Evolutionary conservation across 2,113 vertebrate species (phyloP), one percentile per base, ranked within the genome.

Genomic region (Mustelus asterias): DNA sequence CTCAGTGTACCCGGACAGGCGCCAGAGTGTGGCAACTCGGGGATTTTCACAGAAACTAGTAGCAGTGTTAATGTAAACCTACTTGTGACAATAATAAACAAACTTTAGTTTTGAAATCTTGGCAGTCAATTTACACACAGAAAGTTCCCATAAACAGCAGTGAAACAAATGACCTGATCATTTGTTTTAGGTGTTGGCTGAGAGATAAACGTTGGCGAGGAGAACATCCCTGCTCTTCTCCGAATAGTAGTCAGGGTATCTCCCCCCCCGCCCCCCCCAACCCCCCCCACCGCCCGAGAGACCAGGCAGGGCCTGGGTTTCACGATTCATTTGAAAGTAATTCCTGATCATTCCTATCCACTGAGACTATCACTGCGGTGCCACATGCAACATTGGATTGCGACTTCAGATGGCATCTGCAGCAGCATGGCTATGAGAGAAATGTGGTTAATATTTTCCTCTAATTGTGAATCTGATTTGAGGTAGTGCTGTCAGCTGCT

Each of bases 381-480:
- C 29, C 54, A 90, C 89, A 93, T 93, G 9, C 60, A 93, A 93
- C 60, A 93, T 20, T 37, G 60, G 18, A 37, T 65, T 63, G 89
- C 22, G 89, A 93, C 89, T 93, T 93, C 89, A 60, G 33, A 93
- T 93, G 89, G 60, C 37, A 44, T 63, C 60, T 41, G 16, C n/a
- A n/a, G 18, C 89, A 65, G 33, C 89, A 93, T 1, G 63, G 60
- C 3, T 37, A 67, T 65, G 60, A 93, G 58, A 93, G 33, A 93
- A 93, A 65, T 93, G 60, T 16, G 88, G 88, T 60, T 58, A 16
- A 60, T 60, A 90, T 90, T 90, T 90, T 90, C 33, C 88, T 90
- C 88, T 60, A 90, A 90, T n/a, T 60, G 26, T 22, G 89, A 93
- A n/a, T 93, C 60, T 37, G 33, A 93, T 93, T 93, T 93, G 89